phyloP scores from a whole-genome alignment of 2,113 vertebrate genomes.

The Mobula hypostoma region DNA sequence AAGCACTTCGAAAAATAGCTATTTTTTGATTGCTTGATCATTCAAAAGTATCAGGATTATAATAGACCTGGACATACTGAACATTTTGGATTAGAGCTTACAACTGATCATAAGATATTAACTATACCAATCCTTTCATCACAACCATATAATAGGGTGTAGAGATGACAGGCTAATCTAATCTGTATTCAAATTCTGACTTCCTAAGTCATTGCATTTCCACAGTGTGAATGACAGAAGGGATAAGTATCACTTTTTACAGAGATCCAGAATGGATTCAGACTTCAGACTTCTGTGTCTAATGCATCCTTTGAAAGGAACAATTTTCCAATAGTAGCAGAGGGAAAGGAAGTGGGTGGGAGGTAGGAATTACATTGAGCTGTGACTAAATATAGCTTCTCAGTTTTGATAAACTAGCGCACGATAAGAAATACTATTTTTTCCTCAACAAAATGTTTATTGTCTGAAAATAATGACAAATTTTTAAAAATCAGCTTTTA shows the following conservation, averaged over 20 bases:
- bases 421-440: neutral
- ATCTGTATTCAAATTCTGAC: conserved; percentile 17
- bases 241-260: neutral
- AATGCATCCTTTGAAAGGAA: neutral
- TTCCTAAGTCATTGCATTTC: conserved; percentile 15
- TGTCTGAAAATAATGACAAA: neutral
- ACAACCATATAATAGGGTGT: neutral
- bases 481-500: neutral
- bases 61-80: conserved; percentile 3
- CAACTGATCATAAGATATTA: conserved; percentile 2
- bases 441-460: neutral
- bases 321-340: neutral
- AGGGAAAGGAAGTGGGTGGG: neutral
- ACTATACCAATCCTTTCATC: conserved; percentile 12
- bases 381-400: neutral
- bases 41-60: neutral
- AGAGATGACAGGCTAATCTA: conserved; percentile 2
- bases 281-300: neutral
- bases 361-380: neutral
- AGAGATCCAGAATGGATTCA: neutral
- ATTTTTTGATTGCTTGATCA: neutral
- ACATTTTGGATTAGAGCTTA: neutral
- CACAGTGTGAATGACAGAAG: neutral
- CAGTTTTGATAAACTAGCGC: neutral
- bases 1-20: neutral